Conservation (phyloP, 1,140 invertebrate genomes). For the Eueides isabella region DNA sequence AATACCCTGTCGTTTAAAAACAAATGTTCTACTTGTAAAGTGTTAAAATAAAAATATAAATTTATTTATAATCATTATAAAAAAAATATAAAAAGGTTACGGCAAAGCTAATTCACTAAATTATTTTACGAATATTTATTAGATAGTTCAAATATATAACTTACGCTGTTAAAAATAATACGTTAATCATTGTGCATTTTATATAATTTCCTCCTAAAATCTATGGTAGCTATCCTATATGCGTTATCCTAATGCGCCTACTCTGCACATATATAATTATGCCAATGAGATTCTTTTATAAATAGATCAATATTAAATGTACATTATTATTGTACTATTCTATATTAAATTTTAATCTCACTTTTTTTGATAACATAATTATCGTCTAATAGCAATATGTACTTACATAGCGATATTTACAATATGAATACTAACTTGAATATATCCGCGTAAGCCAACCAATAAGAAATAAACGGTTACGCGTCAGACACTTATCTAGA, state of each 20-base stretch:
- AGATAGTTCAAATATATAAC: slow-evolving; percentile 30
- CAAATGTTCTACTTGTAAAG: slow-evolving; percentile 7
- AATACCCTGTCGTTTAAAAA: slow-evolving; percentile 13
- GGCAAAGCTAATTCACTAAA: slow-evolving; percentile 13
- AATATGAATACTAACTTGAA: slow-evolving; percentile 40
- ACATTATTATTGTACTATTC: slow-evolving; percentile 62
- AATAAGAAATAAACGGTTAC: background rate
- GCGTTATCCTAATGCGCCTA: slow-evolving; percentile 30
- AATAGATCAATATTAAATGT: slow-evolving; percentile 61
- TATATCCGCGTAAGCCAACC: slow-evolving; percentile 6
- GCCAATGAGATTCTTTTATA: slow-evolving; percentile 49
- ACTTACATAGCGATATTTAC: slow-evolving; percentile 79
- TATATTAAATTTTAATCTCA: slow-evolving; percentile 79
- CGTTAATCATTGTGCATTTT: slow-evolving; percentile 41
- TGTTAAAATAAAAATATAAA: slow-evolving; percentile 4
- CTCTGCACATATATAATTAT: slow-evolving; percentile 28
- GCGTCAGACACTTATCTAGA: slow-evolving; percentile 32
- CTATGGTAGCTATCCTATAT: slow-evolving; percentile 36
- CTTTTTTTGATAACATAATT: slow-evolving; percentile 77
- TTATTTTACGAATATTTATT: slow-evolving; percentile 11
- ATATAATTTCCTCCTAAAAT: slow-evolving; percentile 36
- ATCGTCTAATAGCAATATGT: slow-evolving; percentile 75
- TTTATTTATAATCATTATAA: slow-evolving; percentile 3
- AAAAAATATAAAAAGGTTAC: background rate
- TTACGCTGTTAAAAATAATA: slow-evolving; percentile 36